These are phyloP conservation scores for Cryptocheilus praepositus DNA, from an alignment of 2,888 invertebrate species.

Conservation along the genomic window DNA sequence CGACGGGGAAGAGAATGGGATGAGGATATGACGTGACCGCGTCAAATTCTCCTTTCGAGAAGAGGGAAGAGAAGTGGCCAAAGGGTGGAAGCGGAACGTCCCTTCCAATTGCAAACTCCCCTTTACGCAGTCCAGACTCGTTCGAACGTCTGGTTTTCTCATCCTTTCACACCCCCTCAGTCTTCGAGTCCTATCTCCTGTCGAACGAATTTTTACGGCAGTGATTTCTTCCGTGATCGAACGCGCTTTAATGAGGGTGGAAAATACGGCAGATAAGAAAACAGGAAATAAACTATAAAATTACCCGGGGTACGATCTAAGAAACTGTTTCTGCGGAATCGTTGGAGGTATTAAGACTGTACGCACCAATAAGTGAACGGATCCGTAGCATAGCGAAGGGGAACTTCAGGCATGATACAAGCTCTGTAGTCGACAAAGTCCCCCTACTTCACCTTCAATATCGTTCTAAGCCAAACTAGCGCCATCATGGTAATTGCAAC, in stretches of 20 bases:
- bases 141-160: slow-evolving; percentile 25
- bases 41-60: not conserved
- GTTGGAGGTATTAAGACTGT: slow-evolving; percentile 18
- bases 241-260: not conserved
- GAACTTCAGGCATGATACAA: slow-evolving; percentile 51
- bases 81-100: slow-evolving; percentile 28
- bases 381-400: slow-evolving; percentile 11
- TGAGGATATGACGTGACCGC: no score
- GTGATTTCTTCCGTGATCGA: slow-evolving; percentile 19
- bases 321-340: not conserved
- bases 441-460: slow-evolving; percentile 36
- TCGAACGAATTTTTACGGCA: slow-evolving; percentile 6
- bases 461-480: slow-evolving; percentile 50
- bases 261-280: no score
- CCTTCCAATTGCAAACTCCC: slow-evolving; percentile 41
- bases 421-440: slow-evolving; percentile 39
- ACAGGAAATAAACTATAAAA: no score
- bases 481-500: slow-evolving; percentile 66
- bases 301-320: no score
- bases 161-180: slow-evolving; percentile 1
- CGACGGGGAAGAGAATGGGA: slow-evolving; percentile 16
- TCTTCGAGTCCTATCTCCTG: slow-evolving; percentile 17
- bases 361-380: slow-evolving; percentile 11
- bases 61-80: slow-evolving; percentile 4
- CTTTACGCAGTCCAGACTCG: slow-evolving; percentile 41